Percentiles rank a stretch among this genome's conserved stretches.
phyloP scores from a whole-genome alignment of 2,888 invertebrate species.

The Agriopis marginaria region DNA sequence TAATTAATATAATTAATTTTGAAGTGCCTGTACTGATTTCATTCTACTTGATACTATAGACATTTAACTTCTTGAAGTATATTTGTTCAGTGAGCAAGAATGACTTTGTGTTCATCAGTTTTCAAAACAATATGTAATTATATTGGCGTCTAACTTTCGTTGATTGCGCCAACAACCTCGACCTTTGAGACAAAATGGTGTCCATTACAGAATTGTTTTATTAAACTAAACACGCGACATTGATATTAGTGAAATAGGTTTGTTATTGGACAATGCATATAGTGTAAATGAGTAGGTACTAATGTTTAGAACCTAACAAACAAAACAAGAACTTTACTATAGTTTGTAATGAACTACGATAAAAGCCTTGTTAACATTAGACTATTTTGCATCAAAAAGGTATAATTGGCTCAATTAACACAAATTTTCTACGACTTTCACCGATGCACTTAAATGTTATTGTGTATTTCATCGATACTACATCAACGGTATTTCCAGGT shows the following conservation, averaged over 20 bases:
- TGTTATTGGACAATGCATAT: constrained; percentile 13
- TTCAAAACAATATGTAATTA: constrained; percentile 6
- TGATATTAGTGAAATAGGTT: constrained; percentile 40
- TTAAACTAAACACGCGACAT: constrained; percentile 49
- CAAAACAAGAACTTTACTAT: background rate
- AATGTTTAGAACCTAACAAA: background rate
- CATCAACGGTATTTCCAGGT: background rate
- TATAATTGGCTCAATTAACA: too few relatives aligned
- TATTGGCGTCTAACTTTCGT: constrained; percentile 20
- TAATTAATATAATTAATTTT: background rate
- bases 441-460: too few relatives aligned
- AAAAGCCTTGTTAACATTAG: too few relatives aligned
- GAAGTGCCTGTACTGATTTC: background rate
- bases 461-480: too few relatives aligned
- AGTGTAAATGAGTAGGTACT: constrained; percentile 2
- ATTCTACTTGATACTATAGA: too few relatives aligned
- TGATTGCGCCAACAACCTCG: constrained; percentile 38
- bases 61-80: background rate
- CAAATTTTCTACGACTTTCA: too few relatives aligned
- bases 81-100: background rate
- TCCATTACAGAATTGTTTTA: constrained; percentile 43
- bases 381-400: too few relatives aligned
- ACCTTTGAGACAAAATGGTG: constrained; percentile 46
- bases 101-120: constrained; percentile 11
- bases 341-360: too few relatives aligned